These are phyloP conservation scores for Siphamia tubifer DNA, from an alignment of 2,113 vertebrate genomes.

Conservation along the genomic window DNA sequence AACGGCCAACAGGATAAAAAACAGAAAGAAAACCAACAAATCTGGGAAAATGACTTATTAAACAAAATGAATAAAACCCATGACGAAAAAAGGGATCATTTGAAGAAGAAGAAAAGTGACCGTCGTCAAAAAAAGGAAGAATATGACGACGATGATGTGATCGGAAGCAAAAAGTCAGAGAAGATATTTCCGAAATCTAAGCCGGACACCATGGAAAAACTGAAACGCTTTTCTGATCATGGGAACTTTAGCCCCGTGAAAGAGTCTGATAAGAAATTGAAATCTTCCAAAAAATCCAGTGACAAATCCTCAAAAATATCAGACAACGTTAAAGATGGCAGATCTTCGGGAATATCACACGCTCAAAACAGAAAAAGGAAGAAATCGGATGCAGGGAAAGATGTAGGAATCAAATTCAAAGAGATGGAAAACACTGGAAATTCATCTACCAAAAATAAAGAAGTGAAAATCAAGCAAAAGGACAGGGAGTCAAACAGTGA, in stretches of 20 bases:
- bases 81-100: constrained; percentile 3
- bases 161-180: constrained; percentile 15
- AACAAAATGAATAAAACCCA: constrained; percentile 17
- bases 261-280: background rate
- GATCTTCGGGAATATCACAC: background rate
- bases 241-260: constrained; percentile 16
- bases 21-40: background rate
- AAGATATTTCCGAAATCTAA: constrained; percentile 21
- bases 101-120: constrained; percentile 32
- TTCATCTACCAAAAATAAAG: constrained; percentile 35
- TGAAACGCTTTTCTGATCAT: constrained; percentile 4
- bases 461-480: constrained; percentile 6
- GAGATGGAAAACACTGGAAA: background rate
- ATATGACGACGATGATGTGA: background rate
- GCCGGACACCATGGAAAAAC: constrained; percentile 21
- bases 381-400: background rate
- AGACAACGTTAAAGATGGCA: constrained; percentile 2
- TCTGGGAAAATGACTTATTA: background rate
- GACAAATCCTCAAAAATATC: constrained; percentile 1
- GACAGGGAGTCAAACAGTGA: constrained; percentile 28
- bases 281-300: background rate
- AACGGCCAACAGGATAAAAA: background rate
- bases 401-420: background rate
- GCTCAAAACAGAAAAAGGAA: constrained; percentile 23
- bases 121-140: background rate